Percentiles rank a stretch among this genome's conserved stretches.
Conservation (phyloP, 2,113 vertebrate species). For the Caretta caretta region DNA sequence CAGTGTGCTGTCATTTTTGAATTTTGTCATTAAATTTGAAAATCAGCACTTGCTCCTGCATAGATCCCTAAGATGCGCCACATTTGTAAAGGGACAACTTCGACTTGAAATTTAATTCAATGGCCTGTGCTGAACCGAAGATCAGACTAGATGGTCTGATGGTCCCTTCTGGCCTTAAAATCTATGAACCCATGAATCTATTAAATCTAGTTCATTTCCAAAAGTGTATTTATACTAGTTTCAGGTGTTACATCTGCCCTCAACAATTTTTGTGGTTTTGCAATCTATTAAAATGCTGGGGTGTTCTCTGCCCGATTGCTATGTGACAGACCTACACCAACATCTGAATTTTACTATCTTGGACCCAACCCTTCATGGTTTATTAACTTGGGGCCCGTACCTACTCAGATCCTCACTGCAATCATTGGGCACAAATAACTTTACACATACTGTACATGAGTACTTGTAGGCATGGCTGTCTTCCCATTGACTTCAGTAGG, state of each 20-base stretch:
- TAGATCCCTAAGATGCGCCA: rapidly evolving
- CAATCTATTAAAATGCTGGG: background rate
- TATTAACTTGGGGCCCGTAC: background rate
- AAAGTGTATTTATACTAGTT: background rate
- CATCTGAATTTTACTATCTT: rapidly evolving
- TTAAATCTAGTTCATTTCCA: background rate
- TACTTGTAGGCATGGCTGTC: rapidly evolving
- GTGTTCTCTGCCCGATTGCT: rapidly evolving
- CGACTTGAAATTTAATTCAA: background rate
- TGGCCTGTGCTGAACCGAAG: background rate
- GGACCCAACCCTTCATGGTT: background rate
- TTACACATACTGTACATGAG: background rate
- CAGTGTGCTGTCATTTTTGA: rapidly evolving
- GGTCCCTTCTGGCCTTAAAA: background rate
- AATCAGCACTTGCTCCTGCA: background rate
- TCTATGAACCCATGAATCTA: background rate
- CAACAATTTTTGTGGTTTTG: background rate
- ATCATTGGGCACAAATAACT: rapidly evolving
- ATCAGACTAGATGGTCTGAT: background rate
- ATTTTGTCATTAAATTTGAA: background rate
- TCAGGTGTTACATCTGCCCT: background rate
- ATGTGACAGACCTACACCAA: background rate
- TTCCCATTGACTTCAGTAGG: background rate
- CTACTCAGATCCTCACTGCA: rapidly evolving
- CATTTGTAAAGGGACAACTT: background rate